A percentile compares a stretch with the other conserved stretches of the same genome.
Conservation (phyloP, 2,113 vertebrate genomes). For the Datnioides undecimradiatus region DNA sequence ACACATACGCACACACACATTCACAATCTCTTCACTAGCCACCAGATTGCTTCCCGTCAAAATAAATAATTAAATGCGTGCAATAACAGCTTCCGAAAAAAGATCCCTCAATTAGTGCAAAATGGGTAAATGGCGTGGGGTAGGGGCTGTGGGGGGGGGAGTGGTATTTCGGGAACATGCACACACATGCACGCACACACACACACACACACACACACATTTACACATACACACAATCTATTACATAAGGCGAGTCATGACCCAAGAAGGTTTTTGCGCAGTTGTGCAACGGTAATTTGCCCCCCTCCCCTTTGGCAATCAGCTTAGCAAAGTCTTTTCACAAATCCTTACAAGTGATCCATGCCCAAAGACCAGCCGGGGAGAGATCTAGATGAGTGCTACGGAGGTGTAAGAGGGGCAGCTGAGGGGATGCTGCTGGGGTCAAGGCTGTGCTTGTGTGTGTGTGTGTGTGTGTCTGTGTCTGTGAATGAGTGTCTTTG, state of each 20-base stretch:
- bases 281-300: constrained; percentile 77
- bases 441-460: constrained; percentile 51
- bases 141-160: constrained; percentile 34
- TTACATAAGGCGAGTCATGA: constrained; percentile 80
- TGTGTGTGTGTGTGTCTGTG: constrained; percentile 26
- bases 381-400: constrained; percentile 66
- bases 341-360: constrained; percentile 76
- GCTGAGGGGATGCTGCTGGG: constrained; percentile 47
- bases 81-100: constrained; percentile 83
- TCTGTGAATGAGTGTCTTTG: constrained; percentile 20
- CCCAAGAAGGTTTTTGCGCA: constrained; percentile 71
- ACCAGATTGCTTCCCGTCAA: constrained; percentile 82
- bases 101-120: constrained; percentile 82
- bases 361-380: constrained; percentile 59
- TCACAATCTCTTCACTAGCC: constrained; percentile 58
- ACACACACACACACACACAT: constrained; percentile 46
- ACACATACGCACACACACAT: constrained; percentile 33
- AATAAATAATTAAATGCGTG: constrained; percentile 85
- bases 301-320: constrained; percentile 73
- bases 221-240: constrained; percentile 50
- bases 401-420: constrained; percentile 56
- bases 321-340: constrained; percentile 79
- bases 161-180: constrained; percentile 71
- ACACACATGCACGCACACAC: constrained; percentile 46
- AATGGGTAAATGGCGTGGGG: constrained; percentile 77